Evolutionary conservation across 1,140 invertebrate genomes (phyloP), one percentile per base, ranked within the genome.

Genomic region (Scaptomyza montana): DNA sequence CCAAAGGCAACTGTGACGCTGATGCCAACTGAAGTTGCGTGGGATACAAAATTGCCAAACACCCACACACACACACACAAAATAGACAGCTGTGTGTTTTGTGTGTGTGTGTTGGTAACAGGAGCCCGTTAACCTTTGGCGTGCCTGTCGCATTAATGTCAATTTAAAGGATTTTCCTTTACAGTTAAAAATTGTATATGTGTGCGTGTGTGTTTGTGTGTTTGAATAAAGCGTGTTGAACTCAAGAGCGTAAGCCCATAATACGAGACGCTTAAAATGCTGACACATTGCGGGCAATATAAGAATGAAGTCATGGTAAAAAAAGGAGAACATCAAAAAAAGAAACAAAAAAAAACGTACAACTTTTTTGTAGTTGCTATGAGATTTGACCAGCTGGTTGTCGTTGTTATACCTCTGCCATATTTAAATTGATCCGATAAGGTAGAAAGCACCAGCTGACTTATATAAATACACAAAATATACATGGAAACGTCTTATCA

Each of bases 121-220:
- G 51, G 36, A 13, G 63, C 70, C 64, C 33, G 54, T 73, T 68
- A 73, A 73, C 65, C 65, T 73, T 56, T 55, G 21, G 51, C 55
- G 55, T 36, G 56, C 36, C 45, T 62, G 57, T 74, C 65, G 59
- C 66, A 74, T 74, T 74, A 74, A 74, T 74, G 71, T 74, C 71
- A 74, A 69, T 74, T 74, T 69, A 68, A 73, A 68, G 57, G 64
- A 68, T 73, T 73, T 55, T 25, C 57, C 56, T 30, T 25, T 63
- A 30, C 41, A 28, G 45, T 45, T 25, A 30, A 47, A 49, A 33
- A 56, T 54, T 46, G 39, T 9, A 8, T 8, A 8, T 36, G 1
- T 36, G 7, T 9, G 8, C 9, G 16, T 36, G 8, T 36, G 7
- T 9, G 8, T 36, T 6, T 36, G 33, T 8, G 33, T 36, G 33